Conservation (phyloP, 2,888 invertebrate species). For the Morpho helenor region DNA sequence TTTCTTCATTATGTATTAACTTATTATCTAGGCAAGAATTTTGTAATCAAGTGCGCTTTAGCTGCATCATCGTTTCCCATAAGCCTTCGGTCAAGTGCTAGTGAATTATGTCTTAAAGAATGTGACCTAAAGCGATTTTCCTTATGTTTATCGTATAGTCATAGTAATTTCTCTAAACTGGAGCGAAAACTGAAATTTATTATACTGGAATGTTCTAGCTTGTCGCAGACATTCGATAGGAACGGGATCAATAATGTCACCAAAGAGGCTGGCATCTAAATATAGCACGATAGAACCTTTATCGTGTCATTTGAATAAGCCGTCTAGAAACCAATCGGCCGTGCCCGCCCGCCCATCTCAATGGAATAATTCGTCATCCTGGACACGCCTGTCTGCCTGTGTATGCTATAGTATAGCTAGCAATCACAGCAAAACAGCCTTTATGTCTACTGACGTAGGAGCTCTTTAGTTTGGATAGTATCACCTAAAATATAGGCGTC, state of each 20-base stretch:
- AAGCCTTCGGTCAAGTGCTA: too few species aligned
- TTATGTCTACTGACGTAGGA: background rate
- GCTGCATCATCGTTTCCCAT: too few species aligned
- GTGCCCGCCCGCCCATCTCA: conserved; percentile 38
- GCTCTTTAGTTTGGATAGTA: background rate
- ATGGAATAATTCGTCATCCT: conserved; percentile 39
- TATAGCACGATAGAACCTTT: conserved; percentile 4
- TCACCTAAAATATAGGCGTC: background rate
- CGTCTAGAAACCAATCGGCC: conserved; percentile 23
- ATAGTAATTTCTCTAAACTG: too few species aligned
- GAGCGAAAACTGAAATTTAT: too few species aligned
- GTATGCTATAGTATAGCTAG: background rate
- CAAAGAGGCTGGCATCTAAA: conserved; percentile 2
- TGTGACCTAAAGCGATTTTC: too few species aligned
- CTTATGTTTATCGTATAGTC: too few species aligned
- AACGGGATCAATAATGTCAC: conserved; percentile 8
- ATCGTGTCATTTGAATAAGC: conserved; percentile 15
- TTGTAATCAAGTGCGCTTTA: too few species aligned
- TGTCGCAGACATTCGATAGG: conserved; percentile 4
- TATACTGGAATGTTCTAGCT: too few species aligned
- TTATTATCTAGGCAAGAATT: too few species aligned
- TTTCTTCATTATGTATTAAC: too few species aligned
- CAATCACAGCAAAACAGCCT: background rate
- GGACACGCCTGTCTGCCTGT: conserved; percentile 45
- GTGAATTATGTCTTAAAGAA: too few species aligned